Base-by-base conservation (phyloP, 2,888 invertebrate genomes). In the Patella ulyssiponensis region DNA sequence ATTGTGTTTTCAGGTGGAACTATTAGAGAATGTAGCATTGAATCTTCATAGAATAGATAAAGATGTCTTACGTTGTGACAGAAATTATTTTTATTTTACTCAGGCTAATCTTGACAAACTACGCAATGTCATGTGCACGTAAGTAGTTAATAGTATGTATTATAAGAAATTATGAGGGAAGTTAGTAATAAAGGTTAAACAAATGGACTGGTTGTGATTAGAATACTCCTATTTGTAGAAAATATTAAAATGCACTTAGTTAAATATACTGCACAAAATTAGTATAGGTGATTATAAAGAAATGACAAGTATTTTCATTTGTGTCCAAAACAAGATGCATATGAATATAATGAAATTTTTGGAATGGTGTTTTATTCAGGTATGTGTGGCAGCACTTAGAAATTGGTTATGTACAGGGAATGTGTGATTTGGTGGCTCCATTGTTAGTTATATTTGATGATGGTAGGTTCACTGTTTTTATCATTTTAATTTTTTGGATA, bases 361-460 rank as follows among this genome's bases (percentile, higher is more conserved):
- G 1, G n/a, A 64, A 20, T 64, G 64, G 14, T 64, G 64, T 75
- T 33, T 5, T 64, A 79, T 81, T 11, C 87, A 97, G 96, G n/a
- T 98, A 97, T 92, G 98, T 98, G 3, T 98, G 98, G 97, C 96
- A 98, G 90, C 96, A 98, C 91, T 92, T 98, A 84, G 97, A 98
- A 73, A 94, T 95, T 58, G 98, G 98, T 15, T 98, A 98, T 93
- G 96, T 98, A 94, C 98, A 98, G 92, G 98, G 98, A 3, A 98
- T 98, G 98, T 98, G 98, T 92, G 98, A 98, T 92, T 93, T 98
- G 79, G 96, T 96, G 0, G 98, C 98, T 0, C 98, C 98, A 0
- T 93, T 98, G 1, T 93, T 98, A 27, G 98, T 98, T 20, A 95
- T 96, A 88, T 95, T 97, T 93, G 95, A 96, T 88, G 97, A 98